Conservation (phyloP, 2,888 invertebrate genomes). For the Sepioteuthis lessoniana region DNA sequence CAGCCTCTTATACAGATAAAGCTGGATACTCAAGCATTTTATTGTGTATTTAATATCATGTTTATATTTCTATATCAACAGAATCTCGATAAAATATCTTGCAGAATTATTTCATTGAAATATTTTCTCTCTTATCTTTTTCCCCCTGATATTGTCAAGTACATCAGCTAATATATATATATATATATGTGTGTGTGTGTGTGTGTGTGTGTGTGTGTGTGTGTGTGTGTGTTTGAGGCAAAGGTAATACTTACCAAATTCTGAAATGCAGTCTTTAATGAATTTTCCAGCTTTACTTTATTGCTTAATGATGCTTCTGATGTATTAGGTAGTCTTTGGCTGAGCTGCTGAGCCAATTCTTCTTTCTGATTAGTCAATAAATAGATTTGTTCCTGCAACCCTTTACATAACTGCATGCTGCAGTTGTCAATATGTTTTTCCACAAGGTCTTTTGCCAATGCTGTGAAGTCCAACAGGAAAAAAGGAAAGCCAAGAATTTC, state of each 20-base stretch:
- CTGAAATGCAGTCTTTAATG: constrained; percentile 64
- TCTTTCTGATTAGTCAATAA: background rate
- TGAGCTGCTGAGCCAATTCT: background rate
- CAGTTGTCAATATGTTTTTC: background rate
- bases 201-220: no score
- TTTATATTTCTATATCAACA: no score
- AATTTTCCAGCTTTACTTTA: constrained; percentile 64
- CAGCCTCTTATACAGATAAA: no score
- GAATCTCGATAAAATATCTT: no score
- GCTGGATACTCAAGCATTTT: no score
- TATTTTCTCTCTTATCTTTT: no score
- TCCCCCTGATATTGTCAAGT: no score
- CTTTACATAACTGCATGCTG: background rate
- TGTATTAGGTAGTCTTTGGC: background rate
- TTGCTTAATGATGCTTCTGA: constrained; percentile 54
- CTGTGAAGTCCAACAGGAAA: constrained; percentile 15
- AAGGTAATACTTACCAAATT: constrained; percentile 63
- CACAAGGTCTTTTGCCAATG: background rate
- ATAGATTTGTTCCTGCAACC: background rate
- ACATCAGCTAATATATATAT: no score
- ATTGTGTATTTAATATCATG: no score
- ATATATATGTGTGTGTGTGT: no score
- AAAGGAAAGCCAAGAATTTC: no score
- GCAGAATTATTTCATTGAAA: no score
- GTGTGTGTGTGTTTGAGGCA: background rate